Evolutionary conservation across 23 tunicate genomes (phyloP).

Genomic region (Halocynthia roretzi): DNA sequence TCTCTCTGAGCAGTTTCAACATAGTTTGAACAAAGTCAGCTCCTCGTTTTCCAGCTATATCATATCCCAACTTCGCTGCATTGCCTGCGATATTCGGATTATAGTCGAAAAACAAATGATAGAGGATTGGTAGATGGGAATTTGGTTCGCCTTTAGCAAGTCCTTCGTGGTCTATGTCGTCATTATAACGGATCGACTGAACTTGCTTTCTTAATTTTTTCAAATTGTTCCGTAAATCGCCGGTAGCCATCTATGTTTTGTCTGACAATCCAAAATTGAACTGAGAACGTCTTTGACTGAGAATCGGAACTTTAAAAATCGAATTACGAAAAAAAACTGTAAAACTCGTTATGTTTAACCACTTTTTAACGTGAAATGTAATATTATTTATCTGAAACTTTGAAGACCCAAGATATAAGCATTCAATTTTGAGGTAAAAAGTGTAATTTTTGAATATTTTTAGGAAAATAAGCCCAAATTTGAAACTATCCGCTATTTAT

Average conservation of each 20-base stretch:
- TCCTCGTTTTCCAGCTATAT: constrained; percentile 3
- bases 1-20: constrained; percentile 10
- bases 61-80: not conserved
- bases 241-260: constrained; percentile 9
- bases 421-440: no score
- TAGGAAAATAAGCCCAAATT: no score
- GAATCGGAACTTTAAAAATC: no score
- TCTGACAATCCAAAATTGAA: no score
- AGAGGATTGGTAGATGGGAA: constrained; percentile 12
- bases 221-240: constrained; percentile 14
- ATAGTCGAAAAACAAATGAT: constrained; percentile 19
- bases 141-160: constrained; percentile 13
- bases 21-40: not conserved
- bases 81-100: not conserved
- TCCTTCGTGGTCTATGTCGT: constrained; percentile 14
- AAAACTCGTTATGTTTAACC: no score
- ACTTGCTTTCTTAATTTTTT: constrained; percentile 17
- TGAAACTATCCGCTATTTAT: no score
- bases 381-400: no score
- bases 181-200: not conserved
- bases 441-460: no score
- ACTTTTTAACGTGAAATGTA: no score
- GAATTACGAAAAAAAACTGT: no score
- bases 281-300: no score
- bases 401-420: no score